Base-by-base conservation (phyloP, 2,888 invertebrate species). In the Cancer borealis region DNA sequence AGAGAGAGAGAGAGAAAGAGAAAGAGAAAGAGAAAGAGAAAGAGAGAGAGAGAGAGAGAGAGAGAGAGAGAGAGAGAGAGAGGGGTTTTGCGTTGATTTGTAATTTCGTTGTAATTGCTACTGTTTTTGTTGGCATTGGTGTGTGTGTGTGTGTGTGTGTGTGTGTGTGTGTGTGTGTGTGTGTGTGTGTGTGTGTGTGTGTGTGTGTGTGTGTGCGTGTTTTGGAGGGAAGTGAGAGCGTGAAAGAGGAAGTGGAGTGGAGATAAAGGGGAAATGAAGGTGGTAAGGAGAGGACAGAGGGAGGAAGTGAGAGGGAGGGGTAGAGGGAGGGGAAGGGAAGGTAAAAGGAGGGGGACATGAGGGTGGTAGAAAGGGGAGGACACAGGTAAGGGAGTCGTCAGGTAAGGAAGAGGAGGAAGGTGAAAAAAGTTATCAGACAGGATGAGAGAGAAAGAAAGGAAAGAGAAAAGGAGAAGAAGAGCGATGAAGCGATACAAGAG, bases 31-130 rank as follows among this genome's bases (percentile, higher is more conserved):
- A 26, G 79, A 79, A 26, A 88, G 88, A 88, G 88, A 88, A 46
- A 88, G 88, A 88, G 88, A 88, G 88, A 88, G 88, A 88, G 88
- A 88, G 88, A 88, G 88, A 88, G 88, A 88, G 88, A 88, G 88
- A 88, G 88, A 88, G 88, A 39, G 39, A 39, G 39, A 39, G 39
- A 39, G 39, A 39, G 39, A 39, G 39, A 54, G 54, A 54, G 54
- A 54, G 54, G 14, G 10, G n/a, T n/a, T 66, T 66, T 66, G 17
- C 21, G 66, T 66, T 66, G n/a, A 0, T 6, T 66, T 66, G 66
- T n/a, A 3, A 8, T 66, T 66, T 66, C 4, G 60, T 66, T 66
- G 12, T 66, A 66, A 17, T 66, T 66, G n/a, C 4, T 2, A 3
- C 21, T 14, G 66, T 66, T 5, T 14, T 66, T n/a, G 66, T 3